These are phyloP conservation scores for Sinocyclocheilus maitianheensis DNA, from an alignment of 2,113 vertebrate genomes.

Conservation along the genomic window DNA sequence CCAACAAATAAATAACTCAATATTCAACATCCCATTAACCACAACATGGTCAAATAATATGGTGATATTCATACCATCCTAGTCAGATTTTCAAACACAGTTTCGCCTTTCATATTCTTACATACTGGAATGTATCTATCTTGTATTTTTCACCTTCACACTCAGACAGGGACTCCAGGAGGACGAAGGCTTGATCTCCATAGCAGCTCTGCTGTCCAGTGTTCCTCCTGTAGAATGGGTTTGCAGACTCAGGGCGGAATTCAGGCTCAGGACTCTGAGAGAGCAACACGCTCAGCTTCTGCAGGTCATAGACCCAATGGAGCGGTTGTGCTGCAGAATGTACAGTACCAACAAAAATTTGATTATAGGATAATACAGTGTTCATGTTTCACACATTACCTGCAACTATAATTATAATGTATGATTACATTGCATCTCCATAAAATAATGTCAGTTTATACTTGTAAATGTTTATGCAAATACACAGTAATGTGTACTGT, in stretches of 20 bases:
- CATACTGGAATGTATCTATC: not conserved
- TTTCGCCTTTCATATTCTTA: not conserved
- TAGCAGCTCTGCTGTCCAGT: slow-evolving; percentile 76
- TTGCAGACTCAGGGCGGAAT: slow-evolving; percentile 68
- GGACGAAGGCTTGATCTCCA: slow-evolving; percentile 75
- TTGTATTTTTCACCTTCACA: slow-evolving; percentile 67
- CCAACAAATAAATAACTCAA: not conserved
- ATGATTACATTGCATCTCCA: not conserved
- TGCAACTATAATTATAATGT: not conserved
- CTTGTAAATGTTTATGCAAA: not conserved
- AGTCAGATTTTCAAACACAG: not conserved
- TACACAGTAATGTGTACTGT: not conserved
- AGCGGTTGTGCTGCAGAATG: slow-evolving; percentile 70
- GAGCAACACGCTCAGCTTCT: slow-evolving; percentile 69
- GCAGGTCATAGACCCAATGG: slow-evolving; percentile 76
- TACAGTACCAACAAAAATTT: not conserved
- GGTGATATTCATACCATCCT: not conserved
- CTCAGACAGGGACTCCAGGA: slow-evolving; percentile 74
- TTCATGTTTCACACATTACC: not conserved
- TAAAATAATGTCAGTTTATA: not conserved
- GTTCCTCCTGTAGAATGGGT: slow-evolving; percentile 74
- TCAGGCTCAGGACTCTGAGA: slow-evolving; percentile 68
- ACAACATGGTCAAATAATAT: not conserved
- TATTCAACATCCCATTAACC: not conserved
- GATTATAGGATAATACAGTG: not conserved